Conservation (phyloP, 2,888 invertebrate genomes). For the Uloborus plumipes region DNA sequence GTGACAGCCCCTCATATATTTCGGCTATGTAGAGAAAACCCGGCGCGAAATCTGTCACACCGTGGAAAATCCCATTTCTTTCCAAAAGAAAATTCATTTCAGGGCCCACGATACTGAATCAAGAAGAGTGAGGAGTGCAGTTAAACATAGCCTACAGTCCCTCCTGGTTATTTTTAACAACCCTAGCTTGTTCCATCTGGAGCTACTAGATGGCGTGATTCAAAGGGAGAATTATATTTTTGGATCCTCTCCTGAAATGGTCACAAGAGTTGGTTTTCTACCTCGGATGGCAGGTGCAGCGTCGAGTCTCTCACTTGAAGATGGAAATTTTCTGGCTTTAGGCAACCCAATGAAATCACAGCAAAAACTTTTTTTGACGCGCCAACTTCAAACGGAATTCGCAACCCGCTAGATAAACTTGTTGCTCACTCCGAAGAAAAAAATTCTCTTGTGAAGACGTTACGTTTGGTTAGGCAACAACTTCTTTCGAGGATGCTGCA, state of each 20-base stretch:
- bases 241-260: conserved; percentile 51
- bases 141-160: conserved; percentile 39
- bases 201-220: conserved; percentile 30
- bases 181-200: conserved; percentile 7
- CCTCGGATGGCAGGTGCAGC: conserved; percentile 34
- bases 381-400: conserved; percentile 38
- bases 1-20: conserved; percentile 20
- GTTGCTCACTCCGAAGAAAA: too few species aligned
- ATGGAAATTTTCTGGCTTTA: conserved; percentile 3
- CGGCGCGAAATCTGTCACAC: conserved; percentile 19
- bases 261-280: conserved; percentile 23
- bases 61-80: conserved; percentile 10
- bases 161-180: conserved; percentile 15
- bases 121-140: conserved; percentile 16
- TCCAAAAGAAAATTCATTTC: conserved; percentile 17
- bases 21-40: conserved; percentile 14
- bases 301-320: conserved; percentile 12
- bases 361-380: conserved; percentile 12
- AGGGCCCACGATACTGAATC: conserved; percentile 19
- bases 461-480: too few species aligned
- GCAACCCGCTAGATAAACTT: too few species aligned
- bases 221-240: conserved; percentile 54
- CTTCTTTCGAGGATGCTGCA: too few species aligned
- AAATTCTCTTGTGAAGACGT: too few species aligned
- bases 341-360: conserved; percentile 37